These are phyloP conservation scores for Pitta sordida DNA, from an alignment of 2,113 vertebrate species.

Conservation along the genomic window DNA sequence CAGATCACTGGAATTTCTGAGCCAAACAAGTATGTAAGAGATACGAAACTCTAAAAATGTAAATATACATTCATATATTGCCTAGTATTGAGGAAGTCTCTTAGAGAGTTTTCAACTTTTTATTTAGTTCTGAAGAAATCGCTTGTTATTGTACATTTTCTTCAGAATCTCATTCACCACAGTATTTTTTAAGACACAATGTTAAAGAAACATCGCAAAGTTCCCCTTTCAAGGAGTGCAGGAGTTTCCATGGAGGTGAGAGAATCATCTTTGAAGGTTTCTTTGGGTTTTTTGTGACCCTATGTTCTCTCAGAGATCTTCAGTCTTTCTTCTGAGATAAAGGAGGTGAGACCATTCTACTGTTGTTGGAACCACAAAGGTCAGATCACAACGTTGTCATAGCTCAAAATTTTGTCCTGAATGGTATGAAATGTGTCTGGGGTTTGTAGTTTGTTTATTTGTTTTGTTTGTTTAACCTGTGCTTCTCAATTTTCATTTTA, in stretches of 20 bases:
- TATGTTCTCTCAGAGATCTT: neutral
- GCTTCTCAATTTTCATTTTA: neutral
- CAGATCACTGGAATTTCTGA: neutral
- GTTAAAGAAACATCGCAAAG: neutral
- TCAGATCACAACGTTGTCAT: neutral
- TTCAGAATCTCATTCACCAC: neutral
- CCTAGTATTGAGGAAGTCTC: neutral
- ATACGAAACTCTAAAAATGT: neutral
- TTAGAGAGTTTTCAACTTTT: neutral
- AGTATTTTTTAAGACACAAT: neutral
- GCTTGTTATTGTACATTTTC: neutral
- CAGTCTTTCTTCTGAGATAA: neutral
- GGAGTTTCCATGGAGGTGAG: neutral
- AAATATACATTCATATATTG: neutral
- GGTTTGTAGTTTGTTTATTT: neutral
- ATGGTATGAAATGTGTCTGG: neutral
- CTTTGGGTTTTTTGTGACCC: neutral
- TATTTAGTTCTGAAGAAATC: neutral
- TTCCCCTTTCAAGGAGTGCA: neutral
- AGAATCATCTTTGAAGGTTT: neutral
- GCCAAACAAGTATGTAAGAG: neutral
- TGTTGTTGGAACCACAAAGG: neutral
- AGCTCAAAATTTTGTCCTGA: neutral
- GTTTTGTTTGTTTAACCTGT: neutral
- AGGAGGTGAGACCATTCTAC: neutral